Evolutionary conservation across 2,888 invertebrate genomes (phyloP).

Genomic region (Drosophila multiciliata): DNA sequence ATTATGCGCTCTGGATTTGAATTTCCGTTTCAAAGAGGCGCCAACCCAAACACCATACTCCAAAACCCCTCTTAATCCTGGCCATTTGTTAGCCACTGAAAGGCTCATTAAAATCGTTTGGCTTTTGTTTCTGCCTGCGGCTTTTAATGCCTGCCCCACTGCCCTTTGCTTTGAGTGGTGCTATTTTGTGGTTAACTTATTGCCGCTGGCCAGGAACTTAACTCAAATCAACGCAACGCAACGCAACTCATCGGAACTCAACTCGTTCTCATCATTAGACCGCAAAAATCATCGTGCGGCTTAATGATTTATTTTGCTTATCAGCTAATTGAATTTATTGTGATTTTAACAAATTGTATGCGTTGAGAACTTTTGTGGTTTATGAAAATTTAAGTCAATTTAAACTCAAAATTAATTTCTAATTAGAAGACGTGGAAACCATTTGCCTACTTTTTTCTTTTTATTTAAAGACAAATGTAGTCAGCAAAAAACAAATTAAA

Average conservation of each 20-base stretch:
- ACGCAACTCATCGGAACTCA: slow-evolving; percentile 6
- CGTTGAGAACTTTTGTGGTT: slow-evolving; percentile 10
- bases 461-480: neutral
- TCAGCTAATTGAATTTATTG: slow-evolving; percentile 50
- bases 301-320: slow-evolving; percentile 52
- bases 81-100: slow-evolving; percentile 34
- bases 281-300: slow-evolving; percentile 35
- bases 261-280: slow-evolving; percentile 43
- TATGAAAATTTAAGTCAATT: slow-evolving; percentile 1
- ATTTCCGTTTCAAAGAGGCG: slow-evolving; percentile 34
- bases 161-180: slow-evolving; percentile 44
- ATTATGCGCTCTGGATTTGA: slow-evolving; percentile 40
- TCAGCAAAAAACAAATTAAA: neutral
- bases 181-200: slow-evolving; percentile 56
- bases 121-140: slow-evolving; percentile 53
- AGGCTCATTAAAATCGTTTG: slow-evolving; percentile 64
- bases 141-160: slow-evolving; percentile 30
- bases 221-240: slow-evolving; percentile 19
- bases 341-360: slow-evolving; percentile 22
- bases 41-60: neutral
- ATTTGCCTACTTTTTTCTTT: too few relatives aligned
- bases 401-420: neutral
- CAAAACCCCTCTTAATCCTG: slow-evolving; percentile 5
- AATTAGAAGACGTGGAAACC: neutral
- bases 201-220: slow-evolving; percentile 46